A percentile compares a stretch with the other conserved stretches of the same genome.
Conservation (phyloP, 2,797 vertebrate species). For the Myiotriccus ornatus region DNA sequence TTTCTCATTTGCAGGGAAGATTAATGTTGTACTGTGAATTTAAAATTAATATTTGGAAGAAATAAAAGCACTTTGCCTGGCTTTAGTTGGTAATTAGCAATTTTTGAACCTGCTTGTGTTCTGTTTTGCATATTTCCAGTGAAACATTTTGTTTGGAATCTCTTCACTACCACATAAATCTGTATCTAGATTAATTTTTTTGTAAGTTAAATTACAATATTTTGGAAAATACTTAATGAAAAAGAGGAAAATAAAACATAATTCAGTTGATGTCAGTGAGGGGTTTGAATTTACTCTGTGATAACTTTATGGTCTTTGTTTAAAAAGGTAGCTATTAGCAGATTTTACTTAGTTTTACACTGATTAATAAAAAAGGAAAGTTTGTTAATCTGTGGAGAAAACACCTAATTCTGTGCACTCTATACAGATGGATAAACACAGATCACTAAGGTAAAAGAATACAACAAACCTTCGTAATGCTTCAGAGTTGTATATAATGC, state of each 20-base stretch:
- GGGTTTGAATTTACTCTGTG: conserved; percentile 14
- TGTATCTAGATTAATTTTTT: not conserved
- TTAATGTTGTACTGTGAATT: conserved; percentile 55
- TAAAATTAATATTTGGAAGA: conserved; percentile 47
- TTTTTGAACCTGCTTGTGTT: conserved; percentile 28
- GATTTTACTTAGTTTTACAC: not conserved
- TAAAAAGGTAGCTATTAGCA: conserved; percentile 34
- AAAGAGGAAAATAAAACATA: not conserved
- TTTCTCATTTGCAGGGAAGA: conserved; percentile 46
- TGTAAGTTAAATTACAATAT: conserved; percentile 3
- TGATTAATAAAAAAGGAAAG: conserved; percentile 37
- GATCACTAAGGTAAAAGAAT: not conserved
- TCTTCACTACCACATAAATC: conserved; percentile 44
- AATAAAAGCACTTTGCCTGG: conserved; percentile 46
- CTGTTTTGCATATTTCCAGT: conserved; percentile 54
- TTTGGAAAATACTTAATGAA: not conserved
- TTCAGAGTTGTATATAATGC: not conserved
- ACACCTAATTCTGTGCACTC: conserved; percentile 29
- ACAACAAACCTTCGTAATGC: not conserved
- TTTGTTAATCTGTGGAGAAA: conserved; percentile 4
- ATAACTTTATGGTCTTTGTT: conserved; percentile 39
- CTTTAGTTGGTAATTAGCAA: conserved; percentile 50
- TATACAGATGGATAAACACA: not conserved
- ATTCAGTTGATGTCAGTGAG: not conserved
- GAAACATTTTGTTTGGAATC: conserved; percentile 63